These are phyloP conservation scores for Cataglyphis hispanica DNA, from an alignment of 1,140 invertebrate species.

Conservation along the genomic window DNA sequence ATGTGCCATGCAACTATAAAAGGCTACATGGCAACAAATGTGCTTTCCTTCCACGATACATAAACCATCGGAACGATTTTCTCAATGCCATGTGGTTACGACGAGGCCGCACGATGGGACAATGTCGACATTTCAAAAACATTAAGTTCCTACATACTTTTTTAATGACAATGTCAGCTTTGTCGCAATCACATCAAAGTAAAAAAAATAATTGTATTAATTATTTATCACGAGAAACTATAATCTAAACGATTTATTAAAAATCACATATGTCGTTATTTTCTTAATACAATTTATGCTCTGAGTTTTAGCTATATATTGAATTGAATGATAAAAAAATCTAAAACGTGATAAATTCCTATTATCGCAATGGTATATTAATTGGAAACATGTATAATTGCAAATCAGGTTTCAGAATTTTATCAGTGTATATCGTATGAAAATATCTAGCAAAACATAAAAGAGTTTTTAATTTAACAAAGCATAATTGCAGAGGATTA, in stretches of 20 bases:
- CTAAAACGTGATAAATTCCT: constrained; percentile 2
- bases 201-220: not conserved
- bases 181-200: not conserved
- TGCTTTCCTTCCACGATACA: constrained; percentile 9
- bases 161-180: not conserved
- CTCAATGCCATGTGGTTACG: constrained; percentile 20
- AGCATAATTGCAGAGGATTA: not conserved
- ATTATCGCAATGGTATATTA: constrained; percentile 17
- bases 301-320: not conserved
- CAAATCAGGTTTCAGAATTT: not conserved
- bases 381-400: not conserved
- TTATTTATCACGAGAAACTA: not conserved
- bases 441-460: not conserved
- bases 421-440: not conserved
- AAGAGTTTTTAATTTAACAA: constrained; percentile 12
- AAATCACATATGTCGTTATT: not conserved
- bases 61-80: constrained; percentile 4
- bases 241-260: not conserved
- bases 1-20: constrained; percentile 40
- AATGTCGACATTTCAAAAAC: constrained; percentile 29
- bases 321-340: not conserved
- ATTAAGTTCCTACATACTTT: not conserved
- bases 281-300: not conserved
- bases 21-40: constrained; percentile 17
- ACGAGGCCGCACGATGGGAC: not conserved